Conservation (phyloP, 2,888 invertebrate species). For the Scrobipalpa costella region DNA sequence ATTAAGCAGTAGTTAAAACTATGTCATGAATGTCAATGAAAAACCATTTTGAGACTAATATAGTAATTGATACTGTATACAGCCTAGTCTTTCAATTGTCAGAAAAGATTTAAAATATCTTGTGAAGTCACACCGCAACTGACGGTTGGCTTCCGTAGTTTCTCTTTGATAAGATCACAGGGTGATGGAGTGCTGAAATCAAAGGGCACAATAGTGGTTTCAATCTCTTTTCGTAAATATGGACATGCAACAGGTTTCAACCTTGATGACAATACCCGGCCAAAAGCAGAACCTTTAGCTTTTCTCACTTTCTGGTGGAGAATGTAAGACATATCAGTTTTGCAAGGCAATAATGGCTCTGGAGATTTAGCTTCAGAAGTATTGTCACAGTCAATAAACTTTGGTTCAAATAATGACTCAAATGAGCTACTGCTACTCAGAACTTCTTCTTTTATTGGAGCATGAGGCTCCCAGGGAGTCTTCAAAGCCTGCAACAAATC, state of each 20-base stretch:
- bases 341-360: conserved; percentile 50
- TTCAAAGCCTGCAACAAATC: conserved; percentile 62
- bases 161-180: conserved; percentile 61
- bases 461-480: conserved; percentile 37
- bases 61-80: neutral
- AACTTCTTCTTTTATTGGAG: conserved; percentile 32
- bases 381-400: conserved; percentile 42
- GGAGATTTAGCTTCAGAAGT: conserved; percentile 33
- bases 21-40: too few species aligned
- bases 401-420: conserved; percentile 53
- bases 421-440: conserved; percentile 55
- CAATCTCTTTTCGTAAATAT: conserved; percentile 49
- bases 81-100: neutral
- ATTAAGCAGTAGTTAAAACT: too few species aligned
- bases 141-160: conserved; percentile 26
- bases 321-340: conserved; percentile 62
- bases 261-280: conserved; percentile 58
- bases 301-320: conserved; percentile 48
- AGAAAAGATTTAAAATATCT: conserved; percentile 6
- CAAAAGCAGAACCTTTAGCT: conserved; percentile 62
- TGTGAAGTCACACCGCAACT: neutral
- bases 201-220: conserved; percentile 50
- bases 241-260: conserved; percentile 57
- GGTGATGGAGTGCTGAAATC: conserved; percentile 65
- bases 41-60: neutral